phyloP scores from a whole-genome alignment of 1,140 invertebrate species.

The Lepidurus arcticus region DNA sequence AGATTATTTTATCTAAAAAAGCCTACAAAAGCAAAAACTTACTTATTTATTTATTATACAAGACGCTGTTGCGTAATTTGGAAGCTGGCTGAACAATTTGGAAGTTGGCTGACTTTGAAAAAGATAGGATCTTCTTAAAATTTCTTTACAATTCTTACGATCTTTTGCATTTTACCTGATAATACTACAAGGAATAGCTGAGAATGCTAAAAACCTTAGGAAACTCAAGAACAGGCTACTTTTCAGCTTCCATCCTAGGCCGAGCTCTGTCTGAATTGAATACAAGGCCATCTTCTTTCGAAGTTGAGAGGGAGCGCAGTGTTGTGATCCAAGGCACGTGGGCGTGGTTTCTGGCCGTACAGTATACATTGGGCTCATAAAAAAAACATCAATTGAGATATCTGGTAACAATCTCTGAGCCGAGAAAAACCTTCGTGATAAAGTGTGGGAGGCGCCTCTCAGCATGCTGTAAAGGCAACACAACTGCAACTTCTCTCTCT shows the following conservation, averaged over 20 bases:
- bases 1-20: too few relatives aligned
- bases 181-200: too few relatives aligned
- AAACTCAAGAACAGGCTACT: not conserved
- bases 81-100: too few relatives aligned
- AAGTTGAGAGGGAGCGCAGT: not conserved
- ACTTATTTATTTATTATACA: too few relatives aligned
- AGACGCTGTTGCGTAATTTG: too few relatives aligned
- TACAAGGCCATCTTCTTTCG: not conserved
- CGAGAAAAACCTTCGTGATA: not conserved
- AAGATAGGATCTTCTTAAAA: too few relatives aligned
- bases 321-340: not conserved
- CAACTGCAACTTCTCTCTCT: conserved; percentile 1
- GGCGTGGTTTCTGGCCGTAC: not conserved
- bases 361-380: not conserved
- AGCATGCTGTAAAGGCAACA: conserved; percentile 5
- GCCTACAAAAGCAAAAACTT: too few relatives aligned
- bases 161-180: too few relatives aligned
- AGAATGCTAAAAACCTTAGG: too few relatives aligned
- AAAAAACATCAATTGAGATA: not conserved
- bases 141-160: too few relatives aligned
- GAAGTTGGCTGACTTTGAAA: too few relatives aligned
- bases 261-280: not conserved
- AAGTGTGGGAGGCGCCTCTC: conserved; percentile 16
- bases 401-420: not conserved
- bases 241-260: not conserved